Percentiles rank a stretch among this genome's conserved stretches.
phyloP scores from a whole-genome alignment of 2,113 vertebrate species.

The Rhabdornis inornatus region DNA sequence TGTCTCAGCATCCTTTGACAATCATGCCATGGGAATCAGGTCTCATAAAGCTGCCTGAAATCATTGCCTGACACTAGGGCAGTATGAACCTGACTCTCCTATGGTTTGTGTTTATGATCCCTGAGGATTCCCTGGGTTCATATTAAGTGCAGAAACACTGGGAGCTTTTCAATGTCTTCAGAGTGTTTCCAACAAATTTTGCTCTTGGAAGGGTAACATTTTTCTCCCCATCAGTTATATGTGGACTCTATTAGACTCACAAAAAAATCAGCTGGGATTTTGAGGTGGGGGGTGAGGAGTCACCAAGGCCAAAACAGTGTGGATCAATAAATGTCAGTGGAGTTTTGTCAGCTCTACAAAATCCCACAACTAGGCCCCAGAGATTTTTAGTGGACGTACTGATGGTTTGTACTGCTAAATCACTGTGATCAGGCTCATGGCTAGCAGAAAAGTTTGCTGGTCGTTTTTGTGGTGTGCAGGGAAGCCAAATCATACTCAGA shows the following conservation, averaged over 20 bases:
- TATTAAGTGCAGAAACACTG: neutral
- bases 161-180: neutral
- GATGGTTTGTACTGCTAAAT: neutral
- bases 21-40: accelerated
- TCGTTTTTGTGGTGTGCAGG: neutral
- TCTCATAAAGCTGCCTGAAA: neutral
- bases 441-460: neutral
- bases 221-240: neutral
- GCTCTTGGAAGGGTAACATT: neutral
- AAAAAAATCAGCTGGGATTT: neutral
- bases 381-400: neutral
- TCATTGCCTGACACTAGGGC: neutral
- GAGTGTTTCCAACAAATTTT: neutral
- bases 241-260: neutral
- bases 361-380: neutral
- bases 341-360: neutral
- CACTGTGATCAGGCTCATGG: neutral
- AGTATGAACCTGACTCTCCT: neutral
- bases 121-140: neutral
- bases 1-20: neutral
- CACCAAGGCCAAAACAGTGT: neutral
- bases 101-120: neutral
- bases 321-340: neutral
- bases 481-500: neutral
- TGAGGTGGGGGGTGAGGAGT: neutral